A percentile compares a stretch with the other conserved stretches of the same genome.
Evolutionary conservation across 2,888 invertebrate genomes (phyloP).

Genomic region (Ypsolopha sequella): DNA sequence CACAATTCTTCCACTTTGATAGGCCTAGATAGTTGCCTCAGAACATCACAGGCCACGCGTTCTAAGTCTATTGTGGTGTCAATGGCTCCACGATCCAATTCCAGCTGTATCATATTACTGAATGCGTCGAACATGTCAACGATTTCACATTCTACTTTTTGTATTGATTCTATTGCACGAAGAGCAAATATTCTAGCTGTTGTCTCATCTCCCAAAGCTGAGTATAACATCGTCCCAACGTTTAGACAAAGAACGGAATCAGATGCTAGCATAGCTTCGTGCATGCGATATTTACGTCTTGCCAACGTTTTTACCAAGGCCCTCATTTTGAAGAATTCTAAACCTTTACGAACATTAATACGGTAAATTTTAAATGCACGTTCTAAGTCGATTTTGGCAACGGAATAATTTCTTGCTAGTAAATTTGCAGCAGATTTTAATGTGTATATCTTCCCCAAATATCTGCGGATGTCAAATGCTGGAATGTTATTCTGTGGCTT

Average conservation of each 20-base stretch:
- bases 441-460: slow-evolving; percentile 44
- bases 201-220: slow-evolving; percentile 37
- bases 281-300: slow-evolving; percentile 28
- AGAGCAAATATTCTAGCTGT: slow-evolving; percentile 32
- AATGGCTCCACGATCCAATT: slow-evolving; percentile 42
- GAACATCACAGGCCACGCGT: slow-evolving; percentile 31
- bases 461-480: slow-evolving; percentile 28
- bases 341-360: slow-evolving; percentile 36
- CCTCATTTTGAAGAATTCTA: slow-evolving; percentile 28
- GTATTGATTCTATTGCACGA: slow-evolving; percentile 38
- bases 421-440: slow-evolving; percentile 40
- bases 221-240: slow-evolving; percentile 40
- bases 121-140: slow-evolving; percentile 57
- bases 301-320: slow-evolving; percentile 20
- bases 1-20: slow-evolving; percentile 52
- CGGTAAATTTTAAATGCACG: slow-evolving; percentile 37
- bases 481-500: neutral
- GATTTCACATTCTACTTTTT: slow-evolving; percentile 41
- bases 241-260: slow-evolving; percentile 54
- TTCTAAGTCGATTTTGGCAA: slow-evolving; percentile 38
- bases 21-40: slow-evolving; percentile 33
- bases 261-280: slow-evolving; percentile 25
- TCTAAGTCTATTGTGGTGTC: slow-evolving; percentile 44
- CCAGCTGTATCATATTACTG: slow-evolving; percentile 54
- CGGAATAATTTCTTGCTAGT: slow-evolving; percentile 25